A percentile compares a stretch with the other conserved stretches of the same genome.
These are phyloP conservation scores for Barnardius zonarius DNA, from an alignment of 2,113 vertebrate species.

Conservation along the genomic window DNA sequence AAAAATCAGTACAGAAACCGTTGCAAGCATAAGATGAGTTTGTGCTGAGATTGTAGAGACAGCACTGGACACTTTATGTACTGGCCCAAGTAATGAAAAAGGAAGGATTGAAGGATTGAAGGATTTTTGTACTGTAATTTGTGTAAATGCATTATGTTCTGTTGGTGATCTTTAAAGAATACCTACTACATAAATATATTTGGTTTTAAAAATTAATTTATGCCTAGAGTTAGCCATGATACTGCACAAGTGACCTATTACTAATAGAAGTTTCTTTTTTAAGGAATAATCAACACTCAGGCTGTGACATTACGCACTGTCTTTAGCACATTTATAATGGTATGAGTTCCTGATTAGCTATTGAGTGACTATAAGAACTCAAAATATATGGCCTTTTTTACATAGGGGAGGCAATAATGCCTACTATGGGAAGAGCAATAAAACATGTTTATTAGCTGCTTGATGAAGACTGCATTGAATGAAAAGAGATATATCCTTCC, in stretches of 20 bases:
- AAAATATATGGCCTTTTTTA: slow-evolving; percentile 40
- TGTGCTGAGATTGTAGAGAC: neutral
- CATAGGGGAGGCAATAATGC: slow-evolving; percentile 29
- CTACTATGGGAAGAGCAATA: neutral
- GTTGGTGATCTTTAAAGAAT: neutral
- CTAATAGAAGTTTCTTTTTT: neutral
- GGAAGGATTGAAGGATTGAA: neutral
- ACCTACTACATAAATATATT: neutral
- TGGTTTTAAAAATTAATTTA: slow-evolving; percentile 8
- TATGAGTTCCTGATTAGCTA: slow-evolving; percentile 36
- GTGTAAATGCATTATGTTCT: neutral
- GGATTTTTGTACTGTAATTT: neutral
- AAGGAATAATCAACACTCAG: neutral
- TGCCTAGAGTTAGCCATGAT: neutral
- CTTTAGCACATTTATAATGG: slow-evolving; percentile 5
- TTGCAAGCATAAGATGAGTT: neutral
- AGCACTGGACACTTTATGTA: neutral
- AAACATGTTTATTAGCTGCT: slow-evolving; percentile 54
- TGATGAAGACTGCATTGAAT: slow-evolving; percentile 46
- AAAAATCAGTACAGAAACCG: neutral
- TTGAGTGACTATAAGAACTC: slow-evolving; percentile 22
- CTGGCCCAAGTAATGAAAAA: neutral
- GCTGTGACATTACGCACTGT: slow-evolving; percentile 15
- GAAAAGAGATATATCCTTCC: neutral
- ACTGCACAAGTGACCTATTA: neutral